A percentile compares a stretch with the other conserved stretches of the same genome.
phyloP scores from a whole-genome alignment of 1,140 invertebrate genomes.

The Pristionchus pacificus region DNA sequence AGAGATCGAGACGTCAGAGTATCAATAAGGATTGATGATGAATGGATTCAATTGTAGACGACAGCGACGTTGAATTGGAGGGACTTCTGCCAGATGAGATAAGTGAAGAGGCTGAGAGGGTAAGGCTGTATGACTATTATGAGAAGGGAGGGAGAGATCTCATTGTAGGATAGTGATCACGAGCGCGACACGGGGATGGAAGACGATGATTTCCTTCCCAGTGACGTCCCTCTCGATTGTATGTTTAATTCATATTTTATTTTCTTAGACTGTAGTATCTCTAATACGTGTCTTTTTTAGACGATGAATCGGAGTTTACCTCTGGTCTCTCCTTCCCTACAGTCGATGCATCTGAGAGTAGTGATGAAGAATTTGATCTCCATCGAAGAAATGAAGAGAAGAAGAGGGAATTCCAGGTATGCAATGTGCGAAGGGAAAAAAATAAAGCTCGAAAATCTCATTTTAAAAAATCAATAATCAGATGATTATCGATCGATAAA shows the following conservation, averaged over 20 bases:
- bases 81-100: slow-evolving; percentile 32
- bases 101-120: slow-evolving; percentile 24
- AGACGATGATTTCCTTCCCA: slow-evolving; percentile 11
- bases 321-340: slow-evolving; percentile 30
- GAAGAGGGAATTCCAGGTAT: background rate
- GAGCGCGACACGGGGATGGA: slow-evolving; percentile 6
- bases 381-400: background rate
- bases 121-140: background rate
- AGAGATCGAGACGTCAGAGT: background rate
- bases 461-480: background rate
- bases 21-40: background rate
- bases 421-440: background rate
- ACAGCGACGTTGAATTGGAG: slow-evolving; percentile 34
- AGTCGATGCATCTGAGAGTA: slow-evolving; percentile 32
- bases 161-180: background rate
- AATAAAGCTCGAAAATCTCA: background rate
- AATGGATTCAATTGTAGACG: slow-evolving; percentile 22
- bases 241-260: background rate
- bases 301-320: slow-evolving; percentile 35
- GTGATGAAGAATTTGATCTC: slow-evolving; percentile 37
- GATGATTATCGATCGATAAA: background rate
- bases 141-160: background rate
- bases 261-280: background rate
- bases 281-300: slow-evolving; percentile 9
- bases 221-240: slow-evolving; percentile 14